Evolutionary conservation across 1,140 invertebrate species (phyloP).

Genomic region (Micrasema longulum): DNA sequence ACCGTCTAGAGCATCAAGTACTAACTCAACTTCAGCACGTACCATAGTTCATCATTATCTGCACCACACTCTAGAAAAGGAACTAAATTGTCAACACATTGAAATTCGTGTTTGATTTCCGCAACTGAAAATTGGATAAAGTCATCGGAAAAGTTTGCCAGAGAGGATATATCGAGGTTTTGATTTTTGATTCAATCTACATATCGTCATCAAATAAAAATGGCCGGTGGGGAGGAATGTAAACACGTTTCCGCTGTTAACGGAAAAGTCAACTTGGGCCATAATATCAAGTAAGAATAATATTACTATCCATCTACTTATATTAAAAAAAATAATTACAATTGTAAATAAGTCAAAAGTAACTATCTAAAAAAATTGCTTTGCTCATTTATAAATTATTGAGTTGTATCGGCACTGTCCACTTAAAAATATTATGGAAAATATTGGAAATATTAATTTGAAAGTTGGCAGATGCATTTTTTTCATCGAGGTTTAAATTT

Average conservation of each 20-base stretch:
- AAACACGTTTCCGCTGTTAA: constrained; percentile 40
- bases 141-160: not conserved
- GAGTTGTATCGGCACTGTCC: too few relatives aligned
- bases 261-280: constrained; percentile 44
- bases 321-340: too few relatives aligned
- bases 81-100: constrained; percentile 21
- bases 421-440: too few relatives aligned
- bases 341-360: too few relatives aligned
- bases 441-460: too few relatives aligned
- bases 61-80: not conserved
- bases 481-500: too few relatives aligned
- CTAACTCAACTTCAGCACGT: constrained; percentile 85
- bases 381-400: too few relatives aligned
- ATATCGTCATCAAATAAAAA: constrained; percentile 20
- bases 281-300: constrained; percentile 42
- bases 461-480: too few relatives aligned
- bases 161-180: constrained; percentile 31
- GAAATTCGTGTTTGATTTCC: constrained; percentile 23
- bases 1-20: constrained; percentile 81
- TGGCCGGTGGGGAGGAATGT: constrained; percentile 50
- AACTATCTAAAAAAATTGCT: too few relatives aligned
- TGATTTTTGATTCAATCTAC: constrained; percentile 3
- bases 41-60: constrained; percentile 70
- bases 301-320: too few relatives aligned
- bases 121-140: constrained; percentile 6